phyloP scores from a whole-genome alignment of 30 jellyfish, hydroid and myxozoan species.

The Aurelia aurita region DNA sequence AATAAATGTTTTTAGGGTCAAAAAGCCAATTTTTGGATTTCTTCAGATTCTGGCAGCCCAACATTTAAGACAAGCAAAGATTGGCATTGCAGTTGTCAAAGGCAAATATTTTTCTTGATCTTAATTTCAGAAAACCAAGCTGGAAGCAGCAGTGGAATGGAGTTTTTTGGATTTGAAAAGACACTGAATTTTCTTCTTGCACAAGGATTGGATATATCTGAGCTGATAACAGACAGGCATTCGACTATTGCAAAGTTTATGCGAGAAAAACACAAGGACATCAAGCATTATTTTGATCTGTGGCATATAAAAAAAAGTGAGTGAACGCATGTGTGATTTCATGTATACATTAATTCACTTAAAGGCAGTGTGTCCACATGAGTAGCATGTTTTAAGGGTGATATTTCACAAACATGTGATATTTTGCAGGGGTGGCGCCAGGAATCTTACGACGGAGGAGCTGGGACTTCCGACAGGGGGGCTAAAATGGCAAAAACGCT shows the following conservation, averaged over 20 bases:
- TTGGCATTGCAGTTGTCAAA: conserved; percentile 5
- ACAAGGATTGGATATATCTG: conserved; percentile 24
- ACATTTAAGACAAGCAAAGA: conserved; percentile 7
- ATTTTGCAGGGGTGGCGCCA: too few species aligned
- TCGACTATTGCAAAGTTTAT: conserved; percentile 48
- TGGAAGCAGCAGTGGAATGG: conserved; percentile 66
- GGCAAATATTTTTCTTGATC: conserved; percentile 4
- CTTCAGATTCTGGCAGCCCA: conserved; percentile 11
- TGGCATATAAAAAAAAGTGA: conserved; percentile 47
- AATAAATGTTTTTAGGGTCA: neutral
- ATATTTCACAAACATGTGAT: too few species aligned
- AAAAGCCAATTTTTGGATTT: neutral
- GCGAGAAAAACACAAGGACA: conserved; percentile 37
- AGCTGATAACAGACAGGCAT: conserved; percentile 59
- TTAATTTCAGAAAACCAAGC: conserved; percentile 34
- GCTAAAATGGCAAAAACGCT: too few species aligned
- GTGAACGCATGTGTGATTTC: conserved; percentile 15
- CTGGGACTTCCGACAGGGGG: too few species aligned
- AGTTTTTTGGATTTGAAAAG: conserved; percentile 27
- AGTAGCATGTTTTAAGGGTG: too few species aligned
- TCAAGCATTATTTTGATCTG: conserved; percentile 35
- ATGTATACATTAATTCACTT: too few species aligned
- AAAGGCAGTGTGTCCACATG: too few species aligned
- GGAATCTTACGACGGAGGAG: too few species aligned
- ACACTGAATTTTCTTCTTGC: conserved; percentile 16